Evolutionary conservation across 1,140 invertebrate genomes (phyloP), one percentile per base, ranked within the genome.

Genomic region (Drosophila ironensis): DNA sequence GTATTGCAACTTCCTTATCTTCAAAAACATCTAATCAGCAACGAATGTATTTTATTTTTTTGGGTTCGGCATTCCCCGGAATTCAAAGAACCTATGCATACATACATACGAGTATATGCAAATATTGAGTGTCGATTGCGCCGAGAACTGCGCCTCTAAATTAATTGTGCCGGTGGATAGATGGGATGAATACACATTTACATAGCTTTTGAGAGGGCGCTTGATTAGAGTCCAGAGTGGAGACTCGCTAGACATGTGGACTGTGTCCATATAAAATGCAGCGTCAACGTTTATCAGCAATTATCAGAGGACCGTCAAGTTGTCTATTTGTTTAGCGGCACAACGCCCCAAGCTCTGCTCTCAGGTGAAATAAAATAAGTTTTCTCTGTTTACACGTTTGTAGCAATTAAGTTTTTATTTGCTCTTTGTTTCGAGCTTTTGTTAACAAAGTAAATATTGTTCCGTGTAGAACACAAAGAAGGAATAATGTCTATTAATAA

Each of bases 211-310:
- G n/a, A 22, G 12, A 46, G 40, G 22, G 41, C 40, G 56, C 42
- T 81, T 81, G 77, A 81, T 84, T 82, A 84, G 57, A 73, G 78
- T 70, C 48, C 77, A 82, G 72, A 82, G 48, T 50, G 70, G 12
- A 47, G 50, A 17, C 48, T 25, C 25, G 40, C 17, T 22, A 41
- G 33, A 61, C 45, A 24, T 45, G 28, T 38, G 24, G 28, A 46
- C 59, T 47, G 14, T 17, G 19, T 47, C 16, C 53, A 25, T 44
- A 59, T 37, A 46, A 25, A 56, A 46, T 51, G 59, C 30, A 72
- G 60, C 28, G 61, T 42, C 60, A 63, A 56, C 51, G 42, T 59
- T 84, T 84, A 82, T 81, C 77, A 77, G 69, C 53, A 71, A 71
- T 81, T 80, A 80, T 67, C 59, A 53, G 40, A 40, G 30, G 28